Conservation (phyloP, 37 sponge, comb jelly and placozoan genomes). For the Beroe ovata region DNA sequence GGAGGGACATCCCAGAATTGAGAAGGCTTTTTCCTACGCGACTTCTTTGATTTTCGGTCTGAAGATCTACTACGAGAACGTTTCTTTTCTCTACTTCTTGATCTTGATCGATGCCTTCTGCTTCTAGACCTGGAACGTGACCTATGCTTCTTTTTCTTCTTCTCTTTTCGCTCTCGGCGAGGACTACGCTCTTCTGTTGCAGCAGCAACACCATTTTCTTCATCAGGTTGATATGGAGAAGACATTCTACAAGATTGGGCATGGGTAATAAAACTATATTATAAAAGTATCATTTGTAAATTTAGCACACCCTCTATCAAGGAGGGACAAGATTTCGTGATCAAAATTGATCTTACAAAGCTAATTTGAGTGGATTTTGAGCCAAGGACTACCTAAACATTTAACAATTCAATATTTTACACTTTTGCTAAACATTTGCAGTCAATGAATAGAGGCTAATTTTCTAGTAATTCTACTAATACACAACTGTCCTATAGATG, state of each 20-base stretch:
- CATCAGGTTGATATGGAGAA: slow-evolving; percentile 55
- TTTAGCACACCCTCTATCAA: neutral
- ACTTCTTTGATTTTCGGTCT: slow-evolving; percentile 63
- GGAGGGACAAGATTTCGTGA: too few species aligned
- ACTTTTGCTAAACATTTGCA: too few species aligned
- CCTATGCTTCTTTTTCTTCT: slow-evolving; percentile 67
- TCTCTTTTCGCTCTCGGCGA: slow-evolving; percentile 50
- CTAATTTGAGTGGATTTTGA: too few species aligned
- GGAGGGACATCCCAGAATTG: slow-evolving; percentile 96
- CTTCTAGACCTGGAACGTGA: slow-evolving; percentile 63
- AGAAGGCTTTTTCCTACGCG: slow-evolving; percentile 71
- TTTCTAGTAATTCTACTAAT: too few species aligned
- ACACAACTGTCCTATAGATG: too few species aligned
- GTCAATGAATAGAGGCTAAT: too few species aligned
- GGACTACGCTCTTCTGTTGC: slow-evolving; percentile 41
- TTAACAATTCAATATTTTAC: too few species aligned
- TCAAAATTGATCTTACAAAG: too few species aligned
- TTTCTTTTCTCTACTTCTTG: slow-evolving; percentile 19
- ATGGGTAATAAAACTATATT: neutral
- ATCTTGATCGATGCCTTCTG: slow-evolving; percentile 22
- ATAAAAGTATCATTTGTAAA: neutral
- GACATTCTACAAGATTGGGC: slow-evolving; percentile 15
- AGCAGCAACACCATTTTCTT: slow-evolving; percentile 57
- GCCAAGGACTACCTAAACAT: too few species aligned
- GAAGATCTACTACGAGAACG: slow-evolving; percentile 35